These are phyloP conservation scores for Apodemia zela DNA, from an alignment of 2,888 invertebrate species.

Conservation along the genomic window DNA sequence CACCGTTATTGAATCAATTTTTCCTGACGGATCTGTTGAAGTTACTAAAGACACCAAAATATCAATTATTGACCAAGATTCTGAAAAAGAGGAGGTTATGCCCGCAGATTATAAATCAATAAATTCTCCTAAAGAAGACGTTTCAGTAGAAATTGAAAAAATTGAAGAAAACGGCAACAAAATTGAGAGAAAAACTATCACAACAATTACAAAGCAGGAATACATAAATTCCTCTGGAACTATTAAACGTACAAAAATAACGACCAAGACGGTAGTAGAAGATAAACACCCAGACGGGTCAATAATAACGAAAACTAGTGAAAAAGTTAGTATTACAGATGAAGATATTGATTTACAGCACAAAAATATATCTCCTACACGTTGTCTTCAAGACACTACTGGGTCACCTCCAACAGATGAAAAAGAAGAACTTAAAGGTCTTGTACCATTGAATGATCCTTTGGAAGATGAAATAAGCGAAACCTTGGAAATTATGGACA, in stretches of 20 bases:
- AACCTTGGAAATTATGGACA: conserved; percentile 45
- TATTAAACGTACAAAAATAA: conserved; percentile 54
- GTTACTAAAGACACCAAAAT: conserved; percentile 65
- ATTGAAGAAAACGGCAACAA: conserved; percentile 48
- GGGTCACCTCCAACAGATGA: conserved; percentile 25
- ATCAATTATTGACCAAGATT: conserved; percentile 53
- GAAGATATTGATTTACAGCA: conserved; percentile 30
- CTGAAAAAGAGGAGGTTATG: conserved; percentile 38
- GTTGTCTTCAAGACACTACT: background rate
- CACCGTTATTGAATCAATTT: conserved; percentile 59
- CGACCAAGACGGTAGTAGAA: conserved; percentile 52
- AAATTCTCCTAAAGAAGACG: conserved; percentile 48
- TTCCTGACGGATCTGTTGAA: conserved; percentile 62
- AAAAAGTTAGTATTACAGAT: conserved; percentile 59
- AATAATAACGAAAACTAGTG: conserved; percentile 58
- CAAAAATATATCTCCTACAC: background rate
- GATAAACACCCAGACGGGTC: conserved; percentile 68
- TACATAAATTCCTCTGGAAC: conserved; percentile 43
- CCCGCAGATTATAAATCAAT: conserved; percentile 44
- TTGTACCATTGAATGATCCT: conserved; percentile 39
- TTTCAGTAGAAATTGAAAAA: conserved; percentile 43
- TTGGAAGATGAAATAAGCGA: conserved; percentile 44
- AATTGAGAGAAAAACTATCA: conserved; percentile 56
- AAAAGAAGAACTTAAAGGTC: conserved; percentile 40
- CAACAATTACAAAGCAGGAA: conserved; percentile 48